A percentile compares a stretch with the other conserved stretches of the same genome.
These are phyloP conservation scores for Sander vitreus DNA, from an alignment of 2,113 vertebrate genomes.

Conservation along the genomic window DNA sequence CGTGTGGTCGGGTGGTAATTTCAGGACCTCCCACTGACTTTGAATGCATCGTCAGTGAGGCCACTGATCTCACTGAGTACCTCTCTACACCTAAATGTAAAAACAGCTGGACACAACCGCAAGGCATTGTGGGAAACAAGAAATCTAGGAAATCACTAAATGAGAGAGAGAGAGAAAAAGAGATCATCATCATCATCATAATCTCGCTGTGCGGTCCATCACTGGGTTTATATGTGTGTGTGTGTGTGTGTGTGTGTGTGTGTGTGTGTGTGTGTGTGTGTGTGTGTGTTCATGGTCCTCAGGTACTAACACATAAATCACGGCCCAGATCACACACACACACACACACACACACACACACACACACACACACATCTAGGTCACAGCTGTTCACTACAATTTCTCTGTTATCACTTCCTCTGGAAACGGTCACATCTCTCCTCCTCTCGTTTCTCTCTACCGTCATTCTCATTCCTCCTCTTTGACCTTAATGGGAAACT, in stretches of 20 bases:
- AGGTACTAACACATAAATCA: constrained; percentile 73
- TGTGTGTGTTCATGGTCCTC: constrained; percentile 47
- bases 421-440: constrained; percentile 34
- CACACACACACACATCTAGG: constrained; percentile 74
- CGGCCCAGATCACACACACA: constrained; percentile 54
- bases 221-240: constrained; percentile 10
- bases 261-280: constrained; percentile 1
- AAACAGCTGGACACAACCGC: constrained; percentile 36
- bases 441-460: background rate
- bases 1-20: too few species aligned
- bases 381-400: constrained; percentile 85
- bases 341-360: constrained; percentile 32
- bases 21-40: background rate
- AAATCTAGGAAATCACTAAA: constrained; percentile 46
- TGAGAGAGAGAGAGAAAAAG: background rate
- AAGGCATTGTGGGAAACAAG: constrained; percentile 59
- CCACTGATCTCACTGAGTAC: background rate
- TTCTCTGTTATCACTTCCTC: constrained; percentile 69
- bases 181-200: background rate
- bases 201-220: constrained; percentile 27
- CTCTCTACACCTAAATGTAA: background rate
- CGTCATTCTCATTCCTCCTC: background rate
- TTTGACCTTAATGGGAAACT: background rate
- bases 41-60: background rate
- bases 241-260: constrained; percentile 30